A percentile compares a stretch with the other conserved stretches of the same genome.
Conservation (phyloP, 2,113 vertebrate species). For the Dicerorhinus sumatrensis region DNA sequence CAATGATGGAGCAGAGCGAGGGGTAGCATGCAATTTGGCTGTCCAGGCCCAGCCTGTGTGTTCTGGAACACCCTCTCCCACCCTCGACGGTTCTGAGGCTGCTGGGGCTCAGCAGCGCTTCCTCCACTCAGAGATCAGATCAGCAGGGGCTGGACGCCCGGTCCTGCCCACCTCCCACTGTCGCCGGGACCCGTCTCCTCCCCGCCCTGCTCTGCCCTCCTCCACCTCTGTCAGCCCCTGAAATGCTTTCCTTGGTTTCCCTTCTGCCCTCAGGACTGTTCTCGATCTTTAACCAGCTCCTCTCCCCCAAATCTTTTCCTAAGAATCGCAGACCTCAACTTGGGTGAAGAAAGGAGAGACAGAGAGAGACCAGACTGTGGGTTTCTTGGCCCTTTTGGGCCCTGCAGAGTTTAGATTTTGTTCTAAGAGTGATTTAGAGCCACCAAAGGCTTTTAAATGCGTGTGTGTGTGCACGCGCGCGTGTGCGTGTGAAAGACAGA, state of each 20-base stretch:
- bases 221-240: neutral
- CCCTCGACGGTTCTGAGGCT: neutral
- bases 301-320: neutral
- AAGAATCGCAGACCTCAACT: neutral
- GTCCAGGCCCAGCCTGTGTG: neutral
- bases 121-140: neutral
- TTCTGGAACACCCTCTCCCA: neutral
- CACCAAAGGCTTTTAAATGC: neutral
- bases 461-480: neutral
- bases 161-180: accelerated
- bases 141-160: accelerated
- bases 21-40: accelerated
- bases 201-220: neutral
- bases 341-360: neutral
- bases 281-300: neutral
- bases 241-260: neutral
- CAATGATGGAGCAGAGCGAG: accelerated
- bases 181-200: neutral
- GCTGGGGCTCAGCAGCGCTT: neutral
- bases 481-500: too few species aligned
- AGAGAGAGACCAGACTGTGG: neutral
- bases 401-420: neutral
- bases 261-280: neutral
- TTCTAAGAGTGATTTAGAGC: neutral
- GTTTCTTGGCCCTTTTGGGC: neutral